Base-by-base conservation (phyloP, 2,797 vertebrate genomes). In the Brachymystax lenok region DNA sequence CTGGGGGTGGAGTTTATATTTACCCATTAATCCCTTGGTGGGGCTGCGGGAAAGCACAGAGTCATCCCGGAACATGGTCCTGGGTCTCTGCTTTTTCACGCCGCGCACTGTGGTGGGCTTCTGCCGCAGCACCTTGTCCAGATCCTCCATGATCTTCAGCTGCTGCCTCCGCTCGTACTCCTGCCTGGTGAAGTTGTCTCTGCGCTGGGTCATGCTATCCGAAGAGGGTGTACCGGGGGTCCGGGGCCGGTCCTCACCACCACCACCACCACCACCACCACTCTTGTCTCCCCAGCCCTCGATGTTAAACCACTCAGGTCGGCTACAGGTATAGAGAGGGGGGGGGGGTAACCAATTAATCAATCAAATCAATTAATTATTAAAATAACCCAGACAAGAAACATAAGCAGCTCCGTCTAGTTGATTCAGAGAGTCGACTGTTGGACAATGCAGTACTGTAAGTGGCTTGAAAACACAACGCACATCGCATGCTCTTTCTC, bases 141-240 rank as follows among this genome's bases (percentile, higher is more conserved):
- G 84, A 83, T 98, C 96, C 0, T 97, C 96, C 97, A 98, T 98
- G 78, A 98, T 92, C 89, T 96, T 97, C 50, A 98, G 92, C 90
- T 98, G 97, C 0, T 96, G 96, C 46, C 97, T 90, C 7, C 96
- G 91, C 73, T 96, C 93, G 24, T 98, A 97, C 88, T 98, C 97
- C 40, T 93, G 94, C 61, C 91, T 88, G 0, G 96, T 98, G 88
- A 98, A 98, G 50, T 95, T 94, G 1, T 95, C 96, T 13, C 96
- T 92, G 46, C 96, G 93, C 71, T 94, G 92, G 13, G 90, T 92
- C 10, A 91, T 93, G 63, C 90, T 91, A 35, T 95, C 93, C 4
- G 85, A 72, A 24, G 93, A 79, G 5, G 93, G 90, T 8, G 92
- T 93, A 46, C 78, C 75, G 12, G 90, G 91, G 0, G 90, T 93